Evolutionary conservation across 2,113 vertebrate genomes (phyloP).

Genomic region (Climacteris rufus): DNA sequence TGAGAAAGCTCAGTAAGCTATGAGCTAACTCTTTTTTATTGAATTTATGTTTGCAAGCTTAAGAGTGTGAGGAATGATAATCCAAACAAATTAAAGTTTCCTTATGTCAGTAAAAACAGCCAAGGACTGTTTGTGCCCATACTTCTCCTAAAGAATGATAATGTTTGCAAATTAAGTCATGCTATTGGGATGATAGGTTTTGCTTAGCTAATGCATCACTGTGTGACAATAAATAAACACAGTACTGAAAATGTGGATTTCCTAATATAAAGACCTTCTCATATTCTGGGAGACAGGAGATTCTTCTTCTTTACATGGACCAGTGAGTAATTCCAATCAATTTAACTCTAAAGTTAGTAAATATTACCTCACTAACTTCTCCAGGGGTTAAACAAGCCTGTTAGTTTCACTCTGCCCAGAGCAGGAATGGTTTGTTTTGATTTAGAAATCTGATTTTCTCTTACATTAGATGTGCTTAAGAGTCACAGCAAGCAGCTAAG

Average conservation of each 20-base stretch:
- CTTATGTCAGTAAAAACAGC: not conserved
- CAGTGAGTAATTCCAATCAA: not conserved
- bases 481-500: not conserved
- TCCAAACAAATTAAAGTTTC: constrained; percentile 46
- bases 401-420: not conserved
- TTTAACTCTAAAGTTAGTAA: not conserved
- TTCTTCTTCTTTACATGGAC: not conserved
- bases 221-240: not conserved
- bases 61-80: constrained; percentile 23
- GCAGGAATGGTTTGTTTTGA: not conserved
- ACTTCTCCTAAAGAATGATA: not conserved
- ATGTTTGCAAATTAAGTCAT: not conserved
- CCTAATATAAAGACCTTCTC: not conserved
- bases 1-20: constrained; percentile 17
- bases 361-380: not conserved
- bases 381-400: not conserved
- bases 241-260: not conserved
- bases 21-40: constrained; percentile 1
- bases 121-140: constrained; percentile 2
- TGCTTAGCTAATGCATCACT: not conserved
- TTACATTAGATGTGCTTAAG: not conserved
- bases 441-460: not conserved
- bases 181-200: not conserved
- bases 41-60: constrained; percentile 39
- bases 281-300: not conserved